Evolutionary conservation across 2,113 vertebrate genomes (phyloP).

Genomic region (Tetrao urogallus): DNA sequence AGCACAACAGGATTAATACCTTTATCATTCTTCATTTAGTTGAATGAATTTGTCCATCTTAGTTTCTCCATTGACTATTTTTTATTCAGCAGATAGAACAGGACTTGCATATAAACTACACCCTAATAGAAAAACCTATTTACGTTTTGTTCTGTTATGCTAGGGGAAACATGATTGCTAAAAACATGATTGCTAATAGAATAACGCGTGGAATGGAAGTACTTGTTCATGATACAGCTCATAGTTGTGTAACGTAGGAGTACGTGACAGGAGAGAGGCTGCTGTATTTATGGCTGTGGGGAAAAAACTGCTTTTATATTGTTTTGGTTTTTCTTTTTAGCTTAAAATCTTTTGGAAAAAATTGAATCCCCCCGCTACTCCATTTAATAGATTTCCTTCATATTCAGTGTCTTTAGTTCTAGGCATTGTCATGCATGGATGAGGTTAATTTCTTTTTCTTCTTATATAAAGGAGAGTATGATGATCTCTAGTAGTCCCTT

Average conservation of each 20-base stretch:
- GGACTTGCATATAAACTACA: not conserved
- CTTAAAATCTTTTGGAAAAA: not conserved
- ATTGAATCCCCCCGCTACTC: not conserved
- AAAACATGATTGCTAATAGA: not conserved
- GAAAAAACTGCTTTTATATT: not conserved
- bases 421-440: not conserved
- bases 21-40: not conserved
- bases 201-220: not conserved
- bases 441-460: not conserved
- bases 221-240: not conserved
- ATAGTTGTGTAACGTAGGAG: not conserved
- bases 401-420: not conserved
- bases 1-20: not conserved
- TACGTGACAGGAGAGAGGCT: not conserved
- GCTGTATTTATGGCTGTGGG: not conserved
- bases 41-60: not conserved
- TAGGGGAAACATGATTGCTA: not conserved
- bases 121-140: not conserved
- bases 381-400: not conserved
- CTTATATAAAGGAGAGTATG: not conserved
- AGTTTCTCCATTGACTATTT: not conserved
- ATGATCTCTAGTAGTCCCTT: not conserved
- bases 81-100: not conserved
- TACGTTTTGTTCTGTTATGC: not conserved
- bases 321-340: not conserved